These are phyloP conservation scores for Cheilosia grossa DNA, from an alignment of 2,888 invertebrate genomes.

Conservation along the genomic window DNA sequence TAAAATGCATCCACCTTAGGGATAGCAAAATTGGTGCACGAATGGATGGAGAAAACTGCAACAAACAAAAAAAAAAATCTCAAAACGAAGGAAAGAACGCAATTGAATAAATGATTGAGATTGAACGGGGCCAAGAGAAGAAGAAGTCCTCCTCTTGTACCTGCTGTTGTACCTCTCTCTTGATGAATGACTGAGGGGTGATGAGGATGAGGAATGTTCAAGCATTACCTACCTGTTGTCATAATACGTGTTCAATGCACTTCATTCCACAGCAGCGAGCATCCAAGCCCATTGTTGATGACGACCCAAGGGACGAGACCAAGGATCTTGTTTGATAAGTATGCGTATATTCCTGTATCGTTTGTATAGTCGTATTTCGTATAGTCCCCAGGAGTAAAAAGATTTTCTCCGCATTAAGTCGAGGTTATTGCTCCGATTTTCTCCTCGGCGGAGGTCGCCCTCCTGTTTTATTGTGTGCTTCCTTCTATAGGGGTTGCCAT, in stretches of 20 bases:
- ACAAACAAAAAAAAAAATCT: constrained; percentile 9
- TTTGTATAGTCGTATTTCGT: constrained; percentile 26
- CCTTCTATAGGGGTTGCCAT: neutral
- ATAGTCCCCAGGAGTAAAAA: constrained; percentile 49
- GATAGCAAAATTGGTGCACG: constrained; percentile 70
- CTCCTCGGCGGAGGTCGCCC: constrained; percentile 1
- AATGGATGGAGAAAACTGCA: constrained; percentile 57
- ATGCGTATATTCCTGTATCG: constrained; percentile 27
- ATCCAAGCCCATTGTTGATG: constrained; percentile 35
- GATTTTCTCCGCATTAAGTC: constrained; percentile 6
- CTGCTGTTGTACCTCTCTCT: constrained; percentile 5
- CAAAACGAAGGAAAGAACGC: constrained; percentile 26
- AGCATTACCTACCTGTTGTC: constrained; percentile 70
- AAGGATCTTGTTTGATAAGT: constrained; percentile 57
- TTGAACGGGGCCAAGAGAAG: constrained; percentile 19
- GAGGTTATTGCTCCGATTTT: constrained; percentile 62
- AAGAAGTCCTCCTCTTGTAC: constrained; percentile 11
- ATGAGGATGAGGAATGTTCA: constrained; percentile 48
- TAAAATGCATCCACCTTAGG: constrained; percentile 74
- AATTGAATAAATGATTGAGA: constrained; percentile 70
- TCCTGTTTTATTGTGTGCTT: neutral
- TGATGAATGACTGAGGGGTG: constrained; percentile 54
- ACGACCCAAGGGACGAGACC: constrained; percentile 40
- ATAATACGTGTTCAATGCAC: constrained; percentile 67
- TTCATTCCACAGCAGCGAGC: constrained; percentile 50